These are phyloP conservation scores for Diceros bicornis DNA, from an alignment of 2,797 vertebrate genomes.

Conservation along the genomic window DNA sequence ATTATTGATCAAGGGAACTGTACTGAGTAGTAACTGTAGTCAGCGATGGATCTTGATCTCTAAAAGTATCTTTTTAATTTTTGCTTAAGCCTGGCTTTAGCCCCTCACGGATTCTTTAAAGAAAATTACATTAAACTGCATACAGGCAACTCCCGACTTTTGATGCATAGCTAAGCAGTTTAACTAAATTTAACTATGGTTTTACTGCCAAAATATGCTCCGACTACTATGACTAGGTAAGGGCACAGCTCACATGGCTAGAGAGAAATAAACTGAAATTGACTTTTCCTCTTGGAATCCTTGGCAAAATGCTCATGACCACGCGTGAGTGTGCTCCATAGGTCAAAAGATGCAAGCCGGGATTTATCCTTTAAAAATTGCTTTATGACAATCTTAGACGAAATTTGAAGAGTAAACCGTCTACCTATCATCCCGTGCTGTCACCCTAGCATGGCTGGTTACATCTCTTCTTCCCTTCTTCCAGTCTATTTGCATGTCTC, in stretches of 20 bases:
- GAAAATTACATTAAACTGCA: slow-evolving; percentile 58
- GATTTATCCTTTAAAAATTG: not conserved
- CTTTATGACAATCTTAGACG: not conserved
- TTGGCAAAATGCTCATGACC: not conserved
- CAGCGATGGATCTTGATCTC: not conserved
- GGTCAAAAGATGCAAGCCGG: not conserved
- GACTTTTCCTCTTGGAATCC: slow-evolving; percentile 35
- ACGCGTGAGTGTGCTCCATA: not conserved
- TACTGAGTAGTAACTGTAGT: not conserved
- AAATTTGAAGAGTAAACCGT: not conserved
- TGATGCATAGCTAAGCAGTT: slow-evolving; percentile 77
- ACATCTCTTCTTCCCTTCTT: slow-evolving; percentile 19
- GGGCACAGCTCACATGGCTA: not conserved
- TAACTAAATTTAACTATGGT: slow-evolving; percentile 73
- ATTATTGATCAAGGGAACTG: not conserved
- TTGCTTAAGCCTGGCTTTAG: slow-evolving; percentile 4
- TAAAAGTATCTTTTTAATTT: slow-evolving; percentile 5
- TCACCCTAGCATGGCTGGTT: not conserved
- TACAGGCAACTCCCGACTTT: slow-evolving; percentile 26
- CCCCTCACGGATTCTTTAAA: slow-evolving; percentile 22
- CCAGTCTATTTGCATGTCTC: not conserved
- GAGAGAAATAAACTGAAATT: not conserved
- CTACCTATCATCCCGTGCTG: not conserved
- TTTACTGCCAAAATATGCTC: slow-evolving; percentile 69
- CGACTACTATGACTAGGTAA: slow-evolving; percentile 66